phyloP scores from a whole-genome alignment of 2,888 invertebrate genomes.

The Leptopilina myrica region DNA sequence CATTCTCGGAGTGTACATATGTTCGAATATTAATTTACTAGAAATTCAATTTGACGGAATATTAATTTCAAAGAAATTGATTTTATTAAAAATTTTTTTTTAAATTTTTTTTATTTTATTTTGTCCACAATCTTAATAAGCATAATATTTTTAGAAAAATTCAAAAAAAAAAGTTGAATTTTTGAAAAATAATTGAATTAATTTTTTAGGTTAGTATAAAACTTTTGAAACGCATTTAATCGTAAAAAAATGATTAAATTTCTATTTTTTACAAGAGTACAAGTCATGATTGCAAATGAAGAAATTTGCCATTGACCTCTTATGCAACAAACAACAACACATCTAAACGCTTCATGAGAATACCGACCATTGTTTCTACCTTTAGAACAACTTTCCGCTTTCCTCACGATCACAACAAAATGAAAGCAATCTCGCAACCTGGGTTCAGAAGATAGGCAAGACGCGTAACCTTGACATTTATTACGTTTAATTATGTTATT shows the following conservation, averaged over 20 bases:
- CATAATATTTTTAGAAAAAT: too few relatives aligned
- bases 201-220: too few relatives aligned
- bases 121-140: too few relatives aligned
- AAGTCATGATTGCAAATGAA: not conserved
- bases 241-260: not conserved
- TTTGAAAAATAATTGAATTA: too few relatives aligned
- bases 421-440: conserved; percentile 33
- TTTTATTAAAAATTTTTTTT: too few relatives aligned
- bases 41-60: too few relatives aligned
- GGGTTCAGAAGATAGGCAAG: conserved; percentile 8
- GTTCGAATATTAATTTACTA: too few relatives aligned
- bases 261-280: not conserved
- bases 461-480: conserved; percentile 15
- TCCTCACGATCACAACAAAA: conserved; percentile 15
- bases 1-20: too few relatives aligned
- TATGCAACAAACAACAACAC: conserved; percentile 8
- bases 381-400: conserved; percentile 34
- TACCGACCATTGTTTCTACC: conserved; percentile 30
- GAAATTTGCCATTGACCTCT: conserved; percentile 36
- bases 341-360: conserved; percentile 15
- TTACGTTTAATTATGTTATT: not conserved
- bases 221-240: not conserved
- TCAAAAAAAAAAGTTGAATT: not conserved
- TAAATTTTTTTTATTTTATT: too few relatives aligned
- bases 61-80: too few relatives aligned